Conservation (phyloP, 2,113 vertebrate genomes). For the Orthonyx spaldingii region DNA sequence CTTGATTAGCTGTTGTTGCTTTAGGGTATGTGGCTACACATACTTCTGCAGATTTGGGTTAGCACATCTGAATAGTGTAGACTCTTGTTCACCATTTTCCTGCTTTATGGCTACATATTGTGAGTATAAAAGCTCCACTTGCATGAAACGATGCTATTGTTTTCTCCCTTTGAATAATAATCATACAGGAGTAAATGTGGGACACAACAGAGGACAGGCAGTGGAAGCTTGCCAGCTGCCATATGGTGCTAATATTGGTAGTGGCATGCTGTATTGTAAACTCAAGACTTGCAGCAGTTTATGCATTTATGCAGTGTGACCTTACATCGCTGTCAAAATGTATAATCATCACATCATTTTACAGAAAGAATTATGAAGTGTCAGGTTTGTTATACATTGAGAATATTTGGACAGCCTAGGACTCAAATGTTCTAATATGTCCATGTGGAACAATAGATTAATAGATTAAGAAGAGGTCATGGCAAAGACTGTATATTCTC, state of each 20-base stretch:
- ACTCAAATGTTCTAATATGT: background rate
- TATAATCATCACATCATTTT: background rate
- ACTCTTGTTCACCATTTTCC: background rate
- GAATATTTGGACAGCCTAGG: background rate
- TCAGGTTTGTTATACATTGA: background rate
- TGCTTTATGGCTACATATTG: background rate
- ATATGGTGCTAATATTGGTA: background rate
- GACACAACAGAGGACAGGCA: background rate
- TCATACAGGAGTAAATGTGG: background rate
- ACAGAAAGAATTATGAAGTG: background rate
- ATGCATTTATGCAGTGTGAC: background rate
- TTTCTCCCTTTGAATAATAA: background rate
- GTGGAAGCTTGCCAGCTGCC: conserved; percentile 7
- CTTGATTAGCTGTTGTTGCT: background rate
- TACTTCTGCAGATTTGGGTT: background rate
- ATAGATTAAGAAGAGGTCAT: background rate
- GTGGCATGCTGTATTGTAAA: background rate
- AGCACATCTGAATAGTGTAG: background rate
- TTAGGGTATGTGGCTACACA: background rate
- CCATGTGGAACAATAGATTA: background rate
- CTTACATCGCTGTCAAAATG: background rate
- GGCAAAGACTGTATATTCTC: background rate
- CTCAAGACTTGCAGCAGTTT: background rate
- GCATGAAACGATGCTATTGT: background rate
- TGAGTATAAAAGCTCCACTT: background rate